Evolutionary conservation across 2,888 invertebrate genomes (phyloP).

Genomic region (Rhimphoctona megacephalus): DNA sequence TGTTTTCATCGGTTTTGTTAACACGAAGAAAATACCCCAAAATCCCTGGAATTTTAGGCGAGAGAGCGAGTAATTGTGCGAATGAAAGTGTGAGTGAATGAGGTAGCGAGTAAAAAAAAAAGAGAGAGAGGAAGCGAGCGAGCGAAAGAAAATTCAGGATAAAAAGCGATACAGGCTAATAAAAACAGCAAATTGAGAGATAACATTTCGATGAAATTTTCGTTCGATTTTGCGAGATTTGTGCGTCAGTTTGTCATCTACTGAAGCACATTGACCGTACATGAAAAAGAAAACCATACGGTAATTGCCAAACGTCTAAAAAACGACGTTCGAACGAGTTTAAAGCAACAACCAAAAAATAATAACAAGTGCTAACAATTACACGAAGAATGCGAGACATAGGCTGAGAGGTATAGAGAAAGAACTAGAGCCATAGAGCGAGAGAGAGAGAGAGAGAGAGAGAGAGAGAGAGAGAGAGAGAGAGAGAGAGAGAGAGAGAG

Average conservation of each 20-base stretch:
- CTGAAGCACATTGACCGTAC: slow-evolving; percentile 76
- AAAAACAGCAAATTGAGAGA: slow-evolving; percentile 63
- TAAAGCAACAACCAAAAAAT: slow-evolving; percentile 26
- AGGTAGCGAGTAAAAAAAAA: slow-evolving; percentile 49
- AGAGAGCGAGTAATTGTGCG: slow-evolving; percentile 68
- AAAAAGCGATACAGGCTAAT: slow-evolving; percentile 65
- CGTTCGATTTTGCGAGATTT: slow-evolving; percentile 79
- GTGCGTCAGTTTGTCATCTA: slow-evolving; percentile 81
- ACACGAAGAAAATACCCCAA: slow-evolving; percentile 64
- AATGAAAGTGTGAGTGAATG: slow-evolving; percentile 65
- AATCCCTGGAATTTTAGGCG: slow-evolving; percentile 72
- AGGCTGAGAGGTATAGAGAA: slow-evolving; percentile 20
- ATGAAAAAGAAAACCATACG: slow-evolving; percentile 73
- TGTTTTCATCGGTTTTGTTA: slow-evolving; percentile 61
- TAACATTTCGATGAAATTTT: slow-evolving; percentile 74
- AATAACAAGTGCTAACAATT: slow-evolving; percentile 51
- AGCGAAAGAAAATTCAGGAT: slow-evolving; percentile 64
- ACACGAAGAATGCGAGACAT: slow-evolving; percentile 63
- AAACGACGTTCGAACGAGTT: slow-evolving; percentile 69
- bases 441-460: slow-evolving; percentile 50
- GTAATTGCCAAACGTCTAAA: slow-evolving; percentile 63
- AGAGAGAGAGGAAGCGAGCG: slow-evolving; percentile 48
- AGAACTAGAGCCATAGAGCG: slow-evolving; percentile 56
- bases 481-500: too few relatives aligned
- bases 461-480: slow-evolving; percentile 63